These are phyloP conservation scores for Cheilosia urbana DNA, from an alignment of 2,888 invertebrate species.

Conservation along the genomic window DNA sequence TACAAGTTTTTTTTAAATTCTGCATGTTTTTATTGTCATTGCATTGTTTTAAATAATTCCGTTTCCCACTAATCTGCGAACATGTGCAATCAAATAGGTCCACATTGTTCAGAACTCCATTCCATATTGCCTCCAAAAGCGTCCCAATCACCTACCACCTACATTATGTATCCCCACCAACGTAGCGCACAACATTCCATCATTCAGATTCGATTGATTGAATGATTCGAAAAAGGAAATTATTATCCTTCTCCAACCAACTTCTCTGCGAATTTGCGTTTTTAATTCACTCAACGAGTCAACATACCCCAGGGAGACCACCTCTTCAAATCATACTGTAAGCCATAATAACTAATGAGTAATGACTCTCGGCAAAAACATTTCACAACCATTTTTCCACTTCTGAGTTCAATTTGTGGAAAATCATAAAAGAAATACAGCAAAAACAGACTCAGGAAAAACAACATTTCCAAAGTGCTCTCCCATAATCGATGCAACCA, in stretches of 20 bases:
- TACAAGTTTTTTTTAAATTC: no score
- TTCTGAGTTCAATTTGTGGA: constrained; percentile 67
- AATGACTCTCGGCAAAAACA: constrained; percentile 46
- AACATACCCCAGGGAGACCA: constrained; percentile 3
- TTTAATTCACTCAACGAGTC: background rate
- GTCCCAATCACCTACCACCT: no score
- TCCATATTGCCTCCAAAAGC: no score
- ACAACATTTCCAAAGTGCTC: constrained; percentile 20
- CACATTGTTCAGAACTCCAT: no score
- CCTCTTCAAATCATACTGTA: background rate
- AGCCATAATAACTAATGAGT: constrained; percentile 48
- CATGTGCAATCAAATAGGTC: no score
- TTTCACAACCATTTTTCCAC: constrained; percentile 51
- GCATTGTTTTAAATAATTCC: no score
- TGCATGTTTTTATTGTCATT: no score
- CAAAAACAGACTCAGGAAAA: constrained; percentile 33
- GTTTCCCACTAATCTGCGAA: no score
- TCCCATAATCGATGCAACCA: background rate
- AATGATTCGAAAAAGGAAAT: no score
- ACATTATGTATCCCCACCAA: no score
- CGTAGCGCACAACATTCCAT: no score
- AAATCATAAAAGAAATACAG: constrained; percentile 53
- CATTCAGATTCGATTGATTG: no score
- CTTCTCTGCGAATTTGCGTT: background rate
- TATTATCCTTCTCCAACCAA: background rate